phyloP scores from a whole-genome alignment of 2,888 invertebrate genomes.

The Microchrysa polita region DNA sequence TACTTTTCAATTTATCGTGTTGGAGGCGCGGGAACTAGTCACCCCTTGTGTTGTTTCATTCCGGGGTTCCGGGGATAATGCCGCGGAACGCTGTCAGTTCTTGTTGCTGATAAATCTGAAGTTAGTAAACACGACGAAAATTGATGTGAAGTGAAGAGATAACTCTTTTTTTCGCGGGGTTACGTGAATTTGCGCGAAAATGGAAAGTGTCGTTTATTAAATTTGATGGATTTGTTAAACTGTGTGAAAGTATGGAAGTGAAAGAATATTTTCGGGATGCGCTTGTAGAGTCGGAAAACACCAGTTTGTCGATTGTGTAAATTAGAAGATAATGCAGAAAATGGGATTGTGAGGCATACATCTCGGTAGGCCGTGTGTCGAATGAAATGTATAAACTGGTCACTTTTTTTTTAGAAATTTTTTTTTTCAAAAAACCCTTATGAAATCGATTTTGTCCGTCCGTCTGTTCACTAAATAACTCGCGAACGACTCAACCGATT shows the following conservation, averaged over 20 bases:
- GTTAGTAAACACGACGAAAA: slow-evolving; percentile 43
- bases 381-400: no score
- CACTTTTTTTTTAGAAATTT: no score
- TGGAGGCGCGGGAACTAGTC: not conserved
- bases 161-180: slow-evolving; percentile 7
- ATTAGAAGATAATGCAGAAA: no score
- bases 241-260: not conserved
- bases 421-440: no score
- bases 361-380: no score
- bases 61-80: slow-evolving; percentile 10
- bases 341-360: no score
- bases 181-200: slow-evolving; percentile 7
- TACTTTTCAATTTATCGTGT: slow-evolving; percentile 20
- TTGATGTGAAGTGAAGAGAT: slow-evolving; percentile 42
- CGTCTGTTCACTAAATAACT: no score
- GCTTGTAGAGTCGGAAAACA: no score
- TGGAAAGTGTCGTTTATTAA: slow-evolving; percentile 33
- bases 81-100: slow-evolving; percentile 28
- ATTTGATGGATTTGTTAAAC: slow-evolving; percentile 33
- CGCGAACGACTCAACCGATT: no score
- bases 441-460: no score
- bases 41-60: not conserved
- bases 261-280: no score
- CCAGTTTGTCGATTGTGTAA: no score
- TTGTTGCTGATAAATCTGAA: slow-evolving; percentile 46